Evolutionary conservation across 2,113 vertebrate species (phyloP).

Genomic region (Protobothrops flavoviridis): DNA sequence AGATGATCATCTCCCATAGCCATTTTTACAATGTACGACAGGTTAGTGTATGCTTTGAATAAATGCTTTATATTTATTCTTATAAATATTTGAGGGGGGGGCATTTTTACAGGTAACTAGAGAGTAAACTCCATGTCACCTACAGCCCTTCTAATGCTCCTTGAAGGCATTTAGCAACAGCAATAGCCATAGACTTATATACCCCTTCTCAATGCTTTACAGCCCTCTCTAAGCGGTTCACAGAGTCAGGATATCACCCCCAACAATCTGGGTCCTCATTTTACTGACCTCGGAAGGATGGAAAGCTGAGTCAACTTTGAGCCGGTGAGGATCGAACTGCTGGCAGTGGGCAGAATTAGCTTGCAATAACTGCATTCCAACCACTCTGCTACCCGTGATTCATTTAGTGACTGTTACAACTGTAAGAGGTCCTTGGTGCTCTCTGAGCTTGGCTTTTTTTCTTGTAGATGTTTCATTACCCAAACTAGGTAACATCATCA

Average conservation of each 20-base stretch:
- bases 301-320: not conserved
- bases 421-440: no score
- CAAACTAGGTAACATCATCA: no score
- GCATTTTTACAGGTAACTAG: not conserved
- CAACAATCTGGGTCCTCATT: not conserved
- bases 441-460: no score
- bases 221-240: not conserved
- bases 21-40: not conserved
- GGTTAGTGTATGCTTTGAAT: no score
- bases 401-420: no score
- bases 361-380: no score
- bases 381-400: no score
- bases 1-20: conserved; percentile 14
- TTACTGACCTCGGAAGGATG: not conserved
- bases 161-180: not conserved
- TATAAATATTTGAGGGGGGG: not conserved
- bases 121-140: not conserved
- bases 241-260: not conserved
- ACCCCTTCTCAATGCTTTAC: not conserved
- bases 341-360: no score
- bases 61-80: not conserved
- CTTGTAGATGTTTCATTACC: no score
- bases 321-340: no score
- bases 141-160: not conserved
- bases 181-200: no score